These are phyloP conservation scores for Molorchus minor DNA, from an alignment of 2,888 invertebrate species.

Conservation along the genomic window DNA sequence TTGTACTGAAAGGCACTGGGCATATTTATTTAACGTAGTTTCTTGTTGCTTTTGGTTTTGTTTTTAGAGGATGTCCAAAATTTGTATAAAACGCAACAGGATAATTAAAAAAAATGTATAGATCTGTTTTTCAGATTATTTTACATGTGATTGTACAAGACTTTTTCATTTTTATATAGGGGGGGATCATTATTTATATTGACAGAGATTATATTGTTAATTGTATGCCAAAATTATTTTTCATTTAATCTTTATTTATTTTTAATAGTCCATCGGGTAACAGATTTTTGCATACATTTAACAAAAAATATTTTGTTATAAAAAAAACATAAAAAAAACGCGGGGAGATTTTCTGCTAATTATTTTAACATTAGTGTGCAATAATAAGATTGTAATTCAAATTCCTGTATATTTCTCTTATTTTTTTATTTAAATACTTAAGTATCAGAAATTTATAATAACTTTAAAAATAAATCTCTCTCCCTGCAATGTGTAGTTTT, in stretches of 20 bases:
- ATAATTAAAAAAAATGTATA: slow-evolving; percentile 5
- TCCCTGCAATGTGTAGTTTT: slow-evolving; percentile 11
- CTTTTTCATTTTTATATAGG: slow-evolving; percentile 44
- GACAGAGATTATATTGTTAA: slow-evolving; percentile 43
- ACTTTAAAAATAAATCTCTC: slow-evolving; percentile 2
- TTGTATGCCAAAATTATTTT: slow-evolving; percentile 46
- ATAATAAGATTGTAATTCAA: slow-evolving; percentile 10
- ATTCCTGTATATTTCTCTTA: neutral
- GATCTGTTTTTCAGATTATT: slow-evolving; percentile 27
- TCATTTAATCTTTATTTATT: slow-evolving; percentile 43
- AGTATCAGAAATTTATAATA: neutral
- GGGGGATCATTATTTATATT: slow-evolving; percentile 47
- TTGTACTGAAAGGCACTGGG: slow-evolving; percentile 15
- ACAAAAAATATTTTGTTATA: slow-evolving; percentile 55
- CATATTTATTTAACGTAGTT: slow-evolving; percentile 29
- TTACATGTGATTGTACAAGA: slow-evolving; percentile 36
- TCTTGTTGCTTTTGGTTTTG: slow-evolving; percentile 28
- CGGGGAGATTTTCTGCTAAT: slow-evolving; percentile 41
- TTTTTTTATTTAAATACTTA: neutral
- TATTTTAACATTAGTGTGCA: slow-evolving; percentile 12
- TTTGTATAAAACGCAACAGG: slow-evolving; percentile 26
- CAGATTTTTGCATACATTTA: slow-evolving; percentile 52
- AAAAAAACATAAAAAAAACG: slow-evolving; percentile 50
- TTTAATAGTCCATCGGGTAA: slow-evolving; percentile 49
- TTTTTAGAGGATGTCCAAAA: slow-evolving; percentile 46